Percentiles rank a stretch among this genome's conserved stretches.
phyloP scores from a whole-genome alignment of 2,888 invertebrate species.

The Rhingia campestris region DNA sequence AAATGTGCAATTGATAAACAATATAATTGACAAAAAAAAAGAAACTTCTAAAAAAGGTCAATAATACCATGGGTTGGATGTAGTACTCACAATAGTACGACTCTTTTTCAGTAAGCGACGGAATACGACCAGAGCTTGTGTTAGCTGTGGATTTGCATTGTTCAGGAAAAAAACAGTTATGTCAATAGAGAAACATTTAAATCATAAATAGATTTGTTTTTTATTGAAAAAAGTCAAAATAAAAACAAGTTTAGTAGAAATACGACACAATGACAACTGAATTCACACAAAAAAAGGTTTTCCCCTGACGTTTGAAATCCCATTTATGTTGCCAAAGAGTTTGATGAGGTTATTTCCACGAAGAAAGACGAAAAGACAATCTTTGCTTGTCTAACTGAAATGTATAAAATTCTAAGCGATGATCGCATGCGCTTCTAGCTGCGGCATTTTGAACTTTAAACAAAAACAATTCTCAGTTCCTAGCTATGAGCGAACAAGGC shows the following conservation, averaged over 20 bases:
- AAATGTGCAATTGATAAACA: constrained; percentile 31
- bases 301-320: neutral
- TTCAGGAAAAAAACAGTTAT: constrained; percentile 46
- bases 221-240: constrained; percentile 1
- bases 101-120: constrained; percentile 84
- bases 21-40: constrained; percentile 5
- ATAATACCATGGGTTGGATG: constrained; percentile 51
- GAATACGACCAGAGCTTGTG: constrained; percentile 83
- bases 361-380: neutral
- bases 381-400: constrained; percentile 22
- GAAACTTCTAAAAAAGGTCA: constrained; percentile 43
- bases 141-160: constrained; percentile 84
- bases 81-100: constrained; percentile 85
- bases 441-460: constrained; percentile 56
- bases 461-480: constrained; percentile 50
- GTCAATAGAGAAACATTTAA: constrained; percentile 38
- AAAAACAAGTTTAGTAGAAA: neutral
- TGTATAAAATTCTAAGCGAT: constrained; percentile 50
- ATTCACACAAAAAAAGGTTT: constrained; percentile 28
- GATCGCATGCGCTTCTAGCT: constrained; percentile 68
- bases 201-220: constrained; percentile 33
- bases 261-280: constrained; percentile 9
- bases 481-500: constrained; percentile 54
- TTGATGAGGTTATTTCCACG: constrained; percentile 4
- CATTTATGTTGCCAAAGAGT: constrained; percentile 4